phyloP scores from a whole-genome alignment of 2,113 vertebrate genomes.

The Equus przewalskii region DNA sequence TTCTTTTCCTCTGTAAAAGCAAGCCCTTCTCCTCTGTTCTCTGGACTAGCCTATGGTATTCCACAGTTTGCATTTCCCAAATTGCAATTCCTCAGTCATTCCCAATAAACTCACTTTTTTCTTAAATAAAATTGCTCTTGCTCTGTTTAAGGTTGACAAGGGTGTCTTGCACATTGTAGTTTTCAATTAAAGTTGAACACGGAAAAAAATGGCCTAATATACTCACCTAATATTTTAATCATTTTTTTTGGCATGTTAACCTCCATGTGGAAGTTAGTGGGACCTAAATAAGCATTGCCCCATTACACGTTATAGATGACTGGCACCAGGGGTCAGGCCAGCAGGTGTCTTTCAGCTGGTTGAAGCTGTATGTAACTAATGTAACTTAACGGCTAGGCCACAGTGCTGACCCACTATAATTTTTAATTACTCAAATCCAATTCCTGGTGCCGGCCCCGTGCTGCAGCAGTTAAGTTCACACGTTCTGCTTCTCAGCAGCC shows the following conservation, averaged over 20 bases:
- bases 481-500: no score
- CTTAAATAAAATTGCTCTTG: no score
- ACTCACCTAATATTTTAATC: neutral
- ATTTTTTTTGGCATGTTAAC: neutral
- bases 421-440: neutral
- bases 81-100: no score
- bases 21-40: no score
- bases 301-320: neutral
- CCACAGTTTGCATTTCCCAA: no score
- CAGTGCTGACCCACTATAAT: neutral
- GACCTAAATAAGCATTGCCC: neutral
- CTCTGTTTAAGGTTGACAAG: no score
- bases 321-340: neutral
- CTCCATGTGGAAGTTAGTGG: neutral
- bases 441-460: no score
- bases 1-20: no score
- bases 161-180: neutral
- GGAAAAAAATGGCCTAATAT: neutral
- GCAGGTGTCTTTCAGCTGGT: neutral
- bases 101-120: no score
- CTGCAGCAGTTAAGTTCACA: no score
- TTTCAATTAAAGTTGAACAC: neutral
- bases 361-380: neutral
- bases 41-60: no score
- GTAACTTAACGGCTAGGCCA: no score